A percentile compares a stretch with the other conserved stretches of the same genome.
phyloP scores from a whole-genome alignment of 2,888 invertebrate genomes.

The Branchellion lobata region DNA sequence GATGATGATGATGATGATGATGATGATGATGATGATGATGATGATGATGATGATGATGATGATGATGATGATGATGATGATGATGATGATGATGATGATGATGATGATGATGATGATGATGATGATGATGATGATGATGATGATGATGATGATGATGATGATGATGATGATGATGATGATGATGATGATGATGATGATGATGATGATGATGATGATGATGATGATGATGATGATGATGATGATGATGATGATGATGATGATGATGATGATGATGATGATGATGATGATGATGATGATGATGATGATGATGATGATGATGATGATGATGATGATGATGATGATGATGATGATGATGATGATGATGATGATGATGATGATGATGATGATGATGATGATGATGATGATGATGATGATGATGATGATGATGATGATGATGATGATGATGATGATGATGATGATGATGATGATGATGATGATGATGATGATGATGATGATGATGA shows the following conservation, averaged over 20 bases:
- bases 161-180: neutral
- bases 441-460: too few species aligned
- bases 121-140: constrained; percentile 9
- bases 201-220: constrained; percentile 12
- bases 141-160: constrained; percentile 21
- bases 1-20: constrained; percentile 24
- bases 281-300: neutral
- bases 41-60: constrained; percentile 36
- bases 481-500: too few species aligned
- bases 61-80: neutral
- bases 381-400: too few species aligned
- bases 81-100: neutral
- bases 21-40: constrained; percentile 40
- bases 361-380: too few species aligned
- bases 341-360: too few species aligned
- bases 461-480: too few species aligned
- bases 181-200: constrained; percentile 14
- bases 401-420: constrained; percentile 39
- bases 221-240: neutral
- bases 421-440: too few species aligned
- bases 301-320: neutral
- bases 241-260: neutral
- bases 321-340: too few species aligned
- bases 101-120: neutral
- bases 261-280: constrained; percentile 1